phyloP scores from a whole-genome alignment of 2,888 invertebrate species.

The Chalcosyrphus nemorum region DNA sequence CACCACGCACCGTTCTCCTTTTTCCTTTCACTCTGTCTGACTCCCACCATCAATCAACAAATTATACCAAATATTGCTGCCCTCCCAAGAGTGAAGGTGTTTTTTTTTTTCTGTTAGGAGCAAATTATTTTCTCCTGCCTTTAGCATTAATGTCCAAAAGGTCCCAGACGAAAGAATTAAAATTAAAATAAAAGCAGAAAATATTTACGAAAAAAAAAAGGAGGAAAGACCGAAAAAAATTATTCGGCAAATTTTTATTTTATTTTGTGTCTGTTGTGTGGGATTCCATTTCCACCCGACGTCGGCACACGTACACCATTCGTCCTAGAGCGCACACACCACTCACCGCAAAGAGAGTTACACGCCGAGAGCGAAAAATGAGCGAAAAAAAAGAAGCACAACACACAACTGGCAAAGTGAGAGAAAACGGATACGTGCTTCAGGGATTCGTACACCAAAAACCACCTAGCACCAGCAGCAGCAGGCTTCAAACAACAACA shows the following conservation, averaged over 20 bases:
- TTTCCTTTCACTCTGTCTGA: conserved; percentile 20
- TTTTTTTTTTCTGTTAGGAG: neutral
- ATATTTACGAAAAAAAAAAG: neutral
- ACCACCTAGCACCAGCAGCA: conserved; percentile 16
- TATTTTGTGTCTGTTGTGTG: conserved; percentile 39
- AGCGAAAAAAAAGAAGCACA: conserved; percentile 14
- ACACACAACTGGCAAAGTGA: conserved; percentile 18
- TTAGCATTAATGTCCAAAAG: conserved; percentile 36
- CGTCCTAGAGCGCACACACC: conserved; percentile 67
- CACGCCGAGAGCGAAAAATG: neutral
- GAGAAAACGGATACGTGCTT: conserved; percentile 55
- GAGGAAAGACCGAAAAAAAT: neutral
- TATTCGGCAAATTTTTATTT: conserved; percentile 15
- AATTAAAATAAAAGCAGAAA: conserved; percentile 16
- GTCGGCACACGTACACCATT: conserved; percentile 71
- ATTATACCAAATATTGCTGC: conserved; percentile 59
- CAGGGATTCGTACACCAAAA: conserved; percentile 19
- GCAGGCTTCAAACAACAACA: neutral
- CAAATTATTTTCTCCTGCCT: conserved; percentile 50
- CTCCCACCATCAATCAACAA: conserved; percentile 57
- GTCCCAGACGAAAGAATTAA: conserved; percentile 61
- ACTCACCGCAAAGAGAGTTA: conserved; percentile 6
- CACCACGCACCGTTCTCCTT: neutral
- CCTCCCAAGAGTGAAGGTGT: conserved; percentile 30
- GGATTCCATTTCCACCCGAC: conserved; percentile 68